Percentiles rank a stretch among this genome's conserved stretches.
Conservation (phyloP, 1,140 invertebrate genomes). For the Diorhabda carinulata region DNA sequence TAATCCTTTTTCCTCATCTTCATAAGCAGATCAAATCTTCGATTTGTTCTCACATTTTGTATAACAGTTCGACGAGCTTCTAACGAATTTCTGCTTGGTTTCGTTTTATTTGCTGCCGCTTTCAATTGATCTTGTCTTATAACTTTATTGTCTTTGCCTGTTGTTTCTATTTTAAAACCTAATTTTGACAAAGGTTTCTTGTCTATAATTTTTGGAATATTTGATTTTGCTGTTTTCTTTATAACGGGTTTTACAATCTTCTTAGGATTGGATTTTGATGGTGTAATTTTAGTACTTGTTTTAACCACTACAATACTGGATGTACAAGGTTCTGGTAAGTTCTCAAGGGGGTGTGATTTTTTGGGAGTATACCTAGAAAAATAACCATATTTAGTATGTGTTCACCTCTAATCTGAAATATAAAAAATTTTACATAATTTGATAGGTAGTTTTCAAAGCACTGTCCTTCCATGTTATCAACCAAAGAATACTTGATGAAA, state of each 20-base stretch:
- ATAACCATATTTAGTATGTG: background rate
- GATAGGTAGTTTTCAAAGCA: too few relatives aligned
- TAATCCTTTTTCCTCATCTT: slow-evolving; percentile 18
- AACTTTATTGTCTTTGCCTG: background rate
- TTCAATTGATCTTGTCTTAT: slow-evolving; percentile 15
- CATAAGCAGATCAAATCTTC: slow-evolving; percentile 32
- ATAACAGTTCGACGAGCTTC: slow-evolving; percentile 22
- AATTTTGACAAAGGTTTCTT: slow-evolving; percentile 15
- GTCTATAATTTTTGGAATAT: slow-evolving; percentile 8
- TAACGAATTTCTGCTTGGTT: slow-evolving; percentile 8
- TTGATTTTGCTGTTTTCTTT: background rate
- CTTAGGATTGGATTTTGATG: slow-evolving; percentile 8
- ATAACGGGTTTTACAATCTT: background rate
- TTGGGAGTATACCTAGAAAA: slow-evolving; percentile 1
- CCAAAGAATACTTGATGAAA: too few relatives aligned
- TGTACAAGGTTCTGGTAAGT: background rate
- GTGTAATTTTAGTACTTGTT: background rate
- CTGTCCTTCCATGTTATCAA: too few relatives aligned
- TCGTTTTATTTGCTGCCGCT: slow-evolving; percentile 21
- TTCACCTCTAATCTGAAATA: too few relatives aligned
- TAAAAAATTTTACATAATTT: too few relatives aligned
- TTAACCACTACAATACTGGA: background rate
- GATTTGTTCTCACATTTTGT: slow-evolving; percentile 27
- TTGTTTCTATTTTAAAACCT: slow-evolving; percentile 12
- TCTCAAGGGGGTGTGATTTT: background rate